phyloP scores from a whole-genome alignment of 2,888 invertebrate genomes.

The Morpho deidamia region DNA sequence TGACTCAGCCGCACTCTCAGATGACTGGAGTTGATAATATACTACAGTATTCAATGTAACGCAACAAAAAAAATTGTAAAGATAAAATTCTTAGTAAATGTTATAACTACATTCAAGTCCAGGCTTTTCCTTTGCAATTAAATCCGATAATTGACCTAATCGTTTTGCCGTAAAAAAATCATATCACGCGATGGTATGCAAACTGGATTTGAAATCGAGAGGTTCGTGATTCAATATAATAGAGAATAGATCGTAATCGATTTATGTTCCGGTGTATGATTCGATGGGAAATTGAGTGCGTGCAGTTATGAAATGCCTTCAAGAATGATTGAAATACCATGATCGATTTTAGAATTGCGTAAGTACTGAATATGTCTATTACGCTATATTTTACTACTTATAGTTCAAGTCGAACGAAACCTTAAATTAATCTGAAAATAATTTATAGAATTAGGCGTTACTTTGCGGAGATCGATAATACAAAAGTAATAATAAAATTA shows the following conservation, averaged over 20 bases:
- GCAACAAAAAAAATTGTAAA: constrained; percentile 1
- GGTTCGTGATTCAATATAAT: constrained; percentile 29
- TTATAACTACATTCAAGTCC: constrained; percentile 18
- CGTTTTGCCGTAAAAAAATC: constrained; percentile 47
- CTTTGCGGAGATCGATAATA: too few relatives aligned
- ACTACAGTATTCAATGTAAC: too few relatives aligned
- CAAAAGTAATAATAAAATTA: too few relatives aligned
- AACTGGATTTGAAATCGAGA: constrained; percentile 28
- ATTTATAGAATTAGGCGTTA: too few relatives aligned
- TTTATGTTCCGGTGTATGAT: constrained; percentile 28
- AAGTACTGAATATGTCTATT: neutral
- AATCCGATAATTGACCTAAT: constrained; percentile 55
- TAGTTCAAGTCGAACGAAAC: too few relatives aligned
- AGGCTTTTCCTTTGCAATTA: constrained; percentile 58
- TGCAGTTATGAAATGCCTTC: constrained; percentile 3
- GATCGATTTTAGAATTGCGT: constrained; percentile 2
- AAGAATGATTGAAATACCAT: constrained; percentile 7
- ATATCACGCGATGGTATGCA: constrained; percentile 36
- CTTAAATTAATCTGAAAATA: too few relatives aligned
- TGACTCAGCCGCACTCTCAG: too few relatives aligned
- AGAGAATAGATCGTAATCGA: constrained; percentile 27
- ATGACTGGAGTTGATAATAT: too few relatives aligned
- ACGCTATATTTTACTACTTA: too few relatives aligned
- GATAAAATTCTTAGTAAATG: constrained; percentile 3
- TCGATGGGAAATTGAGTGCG: constrained; percentile 11